Evolutionary conservation across 2,797 vertebrate species (phyloP).

Genomic region (Allobates femoralis): DNA sequence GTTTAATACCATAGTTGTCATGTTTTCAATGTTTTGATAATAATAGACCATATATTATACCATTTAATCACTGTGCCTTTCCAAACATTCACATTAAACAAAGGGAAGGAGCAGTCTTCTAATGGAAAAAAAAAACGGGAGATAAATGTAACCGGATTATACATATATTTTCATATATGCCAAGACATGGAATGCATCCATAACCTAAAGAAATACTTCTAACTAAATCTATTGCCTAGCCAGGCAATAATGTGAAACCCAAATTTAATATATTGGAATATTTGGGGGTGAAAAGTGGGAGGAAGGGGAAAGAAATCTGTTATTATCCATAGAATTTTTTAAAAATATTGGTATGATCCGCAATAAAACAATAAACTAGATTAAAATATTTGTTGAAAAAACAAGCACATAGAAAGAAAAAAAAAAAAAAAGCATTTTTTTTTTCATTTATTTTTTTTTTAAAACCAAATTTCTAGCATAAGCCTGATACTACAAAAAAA

Average conservation of each 20-base stretch:
- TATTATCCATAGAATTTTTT: slow-evolving; percentile 64
- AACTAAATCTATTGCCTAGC: slow-evolving; percentile 1
- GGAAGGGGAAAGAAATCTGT: not conserved
- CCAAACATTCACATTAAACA: slow-evolving; percentile 63
- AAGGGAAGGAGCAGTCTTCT: slow-evolving; percentile 14
- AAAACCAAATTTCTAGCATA: slow-evolving; percentile 75
- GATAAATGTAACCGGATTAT: slow-evolving; percentile 27
- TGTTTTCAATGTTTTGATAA: slow-evolving; percentile 44
- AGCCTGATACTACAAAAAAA: slow-evolving; percentile 77
- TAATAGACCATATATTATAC: slow-evolving; percentile 53
- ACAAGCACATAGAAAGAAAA: slow-evolving; percentile 80
- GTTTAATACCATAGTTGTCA: slow-evolving; percentile 57
- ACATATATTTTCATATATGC: slow-evolving; percentile 33
- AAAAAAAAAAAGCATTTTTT: slow-evolving; percentile 74
- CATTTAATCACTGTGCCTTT: slow-evolving; percentile 67
- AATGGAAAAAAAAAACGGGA: slow-evolving; percentile 19
- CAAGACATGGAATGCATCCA: slow-evolving; percentile 70
- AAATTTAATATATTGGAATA: not conserved
- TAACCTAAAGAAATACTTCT: slow-evolving; percentile 65
- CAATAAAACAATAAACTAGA: slow-evolving; percentile 72
- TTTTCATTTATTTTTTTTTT: slow-evolving; percentile 68
- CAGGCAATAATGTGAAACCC: slow-evolving; percentile 12
- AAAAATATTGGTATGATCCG: slow-evolving; percentile 75
- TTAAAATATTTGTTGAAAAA: slow-evolving; percentile 70
- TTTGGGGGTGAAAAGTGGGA: not conserved